Evolutionary conservation across 2,113 vertebrate species (phyloP).

Genomic region (Erpornis zantholeuca): DNA sequence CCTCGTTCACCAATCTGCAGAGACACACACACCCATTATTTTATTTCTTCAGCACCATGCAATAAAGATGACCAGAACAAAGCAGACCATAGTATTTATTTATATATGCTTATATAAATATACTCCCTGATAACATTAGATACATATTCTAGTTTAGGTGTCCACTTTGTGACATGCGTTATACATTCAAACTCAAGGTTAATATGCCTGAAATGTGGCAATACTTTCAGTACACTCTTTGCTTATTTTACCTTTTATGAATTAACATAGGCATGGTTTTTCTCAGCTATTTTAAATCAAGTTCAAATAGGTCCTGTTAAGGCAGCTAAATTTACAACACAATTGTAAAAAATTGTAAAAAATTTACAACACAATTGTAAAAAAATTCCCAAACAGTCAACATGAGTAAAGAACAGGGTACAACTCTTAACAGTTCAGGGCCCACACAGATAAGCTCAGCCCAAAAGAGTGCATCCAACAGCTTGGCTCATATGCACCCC

Average conservation of each 20-base stretch:
- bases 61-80: background rate
- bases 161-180: background rate
- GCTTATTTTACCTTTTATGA: background rate
- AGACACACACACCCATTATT: background rate
- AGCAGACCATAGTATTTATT: background rate
- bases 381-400: background rate
- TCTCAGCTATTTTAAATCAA: background rate
- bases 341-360: background rate
- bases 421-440: background rate
- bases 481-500: background rate
- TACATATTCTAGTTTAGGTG: background rate
- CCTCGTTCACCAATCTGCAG: constrained; percentile 91
- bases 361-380: background rate
- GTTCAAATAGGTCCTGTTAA: background rate
- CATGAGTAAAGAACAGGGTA: background rate
- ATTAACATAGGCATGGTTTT: background rate
- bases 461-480: background rate
- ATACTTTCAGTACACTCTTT: background rate
- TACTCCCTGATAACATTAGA: background rate
- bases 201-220: background rate
- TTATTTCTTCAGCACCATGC: background rate
- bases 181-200: background rate
- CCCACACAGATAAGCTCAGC: background rate
- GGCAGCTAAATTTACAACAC: background rate
- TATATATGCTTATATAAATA: background rate